Evolutionary conservation across 1,140 invertebrate genomes (phyloP), one percentile per base, ranked within the genome.

Genomic region (Lamellibrachia luymesi): DNA sequence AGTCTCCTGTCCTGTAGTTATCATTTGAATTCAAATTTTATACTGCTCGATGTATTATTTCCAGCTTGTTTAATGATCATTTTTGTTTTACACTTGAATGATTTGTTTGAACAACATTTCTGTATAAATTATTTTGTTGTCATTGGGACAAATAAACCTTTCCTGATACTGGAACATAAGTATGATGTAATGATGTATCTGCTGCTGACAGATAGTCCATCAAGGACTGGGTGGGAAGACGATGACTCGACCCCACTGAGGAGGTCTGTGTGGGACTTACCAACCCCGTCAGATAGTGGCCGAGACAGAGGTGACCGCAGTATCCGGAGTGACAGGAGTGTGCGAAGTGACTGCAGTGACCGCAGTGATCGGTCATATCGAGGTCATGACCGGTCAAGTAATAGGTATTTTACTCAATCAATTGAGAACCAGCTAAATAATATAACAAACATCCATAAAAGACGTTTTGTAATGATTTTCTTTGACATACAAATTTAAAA

Each of bases 201-300:
- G 38, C 27, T 51, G 97, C 97, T 95, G 96, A 97, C 0, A 95
- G 96, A 96, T 92, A 97, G 97, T 7, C 96, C 96, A 90, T 97
- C 96, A 8, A 97, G 97, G 95, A 97, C 98, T 90, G 97, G 97
- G 13, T 99, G 99, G 99, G 98, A 99, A 95, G 98, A 98, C 94
- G 95, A 96, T 93, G 95, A 97, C 97, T 51, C 97, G 96, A 97
- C 97, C 2, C 97, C 97, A 25, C 92, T 94, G 2, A 97, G 97
- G 94, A 97, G 97, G 94, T 98, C 98, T 6, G 97, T 97, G 91
- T 99, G 99, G 98, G 99, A 99, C 96, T 97, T 98, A 95, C 98
- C 98, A 0, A 99, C 98, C 1, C 98, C 98, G 0, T 91, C 92
- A 13, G 95, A 97, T 2, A 96, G 97, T 90, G 95, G 96, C 64